Conservation (phyloP, 2,113 vertebrate genomes). For the Mungos mungo region DNA sequence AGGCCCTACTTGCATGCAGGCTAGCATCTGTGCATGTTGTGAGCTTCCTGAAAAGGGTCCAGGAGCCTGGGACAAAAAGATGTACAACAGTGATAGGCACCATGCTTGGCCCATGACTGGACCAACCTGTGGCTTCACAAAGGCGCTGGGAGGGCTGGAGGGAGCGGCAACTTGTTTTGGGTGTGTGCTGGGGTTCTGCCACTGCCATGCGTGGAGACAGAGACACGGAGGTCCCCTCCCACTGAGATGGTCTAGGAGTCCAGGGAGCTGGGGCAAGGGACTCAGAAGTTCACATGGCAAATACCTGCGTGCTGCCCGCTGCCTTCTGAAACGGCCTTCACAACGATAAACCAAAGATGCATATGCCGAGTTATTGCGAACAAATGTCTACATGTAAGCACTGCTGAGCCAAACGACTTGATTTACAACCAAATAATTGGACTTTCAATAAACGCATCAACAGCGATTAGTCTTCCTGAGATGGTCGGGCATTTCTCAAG, state of each 20-base stretch:
- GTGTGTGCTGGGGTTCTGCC: neutral
- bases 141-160: neutral
- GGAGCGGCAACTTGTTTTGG: neutral
- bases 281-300: neutral
- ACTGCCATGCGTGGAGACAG: neutral
- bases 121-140: neutral
- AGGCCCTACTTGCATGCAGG: neutral
- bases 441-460: neutral
- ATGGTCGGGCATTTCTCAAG: neutral
- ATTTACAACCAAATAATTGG: slow-evolving; percentile 56
- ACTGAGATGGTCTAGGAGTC: neutral
- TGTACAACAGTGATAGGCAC: neutral
- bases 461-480: neutral
- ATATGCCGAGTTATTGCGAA: neutral
- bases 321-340: neutral
- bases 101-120: neutral
- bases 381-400: neutral
- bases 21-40: neutral
- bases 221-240: neutral
- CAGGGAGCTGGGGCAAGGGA: neutral
- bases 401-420: neutral
- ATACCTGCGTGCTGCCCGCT: neutral
- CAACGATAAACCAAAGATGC: neutral
- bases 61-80: neutral
- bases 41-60: neutral